phyloP scores from a whole-genome alignment of 2,888 invertebrate genomes.

The Cephalotes varians region DNA sequence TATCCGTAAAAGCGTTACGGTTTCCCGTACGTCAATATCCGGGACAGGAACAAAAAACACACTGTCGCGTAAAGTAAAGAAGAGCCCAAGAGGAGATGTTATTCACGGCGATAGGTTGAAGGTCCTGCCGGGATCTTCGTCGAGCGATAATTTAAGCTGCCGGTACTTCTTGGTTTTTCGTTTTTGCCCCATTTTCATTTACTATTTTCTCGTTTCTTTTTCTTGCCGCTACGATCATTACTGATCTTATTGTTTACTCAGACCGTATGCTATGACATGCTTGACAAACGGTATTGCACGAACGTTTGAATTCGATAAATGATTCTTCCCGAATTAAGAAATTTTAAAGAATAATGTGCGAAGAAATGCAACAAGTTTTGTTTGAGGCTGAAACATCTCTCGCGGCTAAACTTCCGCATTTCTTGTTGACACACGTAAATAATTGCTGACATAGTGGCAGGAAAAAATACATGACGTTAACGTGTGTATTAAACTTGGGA shows the following conservation, averaged over 20 bases:
- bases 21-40: neutral
- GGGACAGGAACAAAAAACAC: conserved; percentile 8
- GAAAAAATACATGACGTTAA: conserved; percentile 11
- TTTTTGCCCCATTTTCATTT: conserved; percentile 18
- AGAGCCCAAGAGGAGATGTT: conserved; percentile 40
- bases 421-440: neutral
- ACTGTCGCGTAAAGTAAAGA: conserved; percentile 18
- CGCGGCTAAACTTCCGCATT: neutral
- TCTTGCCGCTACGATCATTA: neutral
- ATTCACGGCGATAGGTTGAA: conserved; percentile 54
- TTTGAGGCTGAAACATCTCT: conserved; percentile 4
- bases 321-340: neutral
- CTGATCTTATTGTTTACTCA: conserved; percentile 36
- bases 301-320: conserved; percentile 3
- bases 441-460: neutral
- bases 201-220: neutral
- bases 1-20: neutral
- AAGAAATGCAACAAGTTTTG: neutral
- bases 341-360: neutral
- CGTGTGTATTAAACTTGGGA: conserved; percentile 7
- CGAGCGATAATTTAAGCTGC: conserved; percentile 50
- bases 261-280: neutral
- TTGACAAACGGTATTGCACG: conserved; percentile 37
- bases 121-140: conserved; percentile 49
- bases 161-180: conserved; percentile 16